Conservation (phyloP, 2,113 vertebrate species). For the Lonchura striata region DNA sequence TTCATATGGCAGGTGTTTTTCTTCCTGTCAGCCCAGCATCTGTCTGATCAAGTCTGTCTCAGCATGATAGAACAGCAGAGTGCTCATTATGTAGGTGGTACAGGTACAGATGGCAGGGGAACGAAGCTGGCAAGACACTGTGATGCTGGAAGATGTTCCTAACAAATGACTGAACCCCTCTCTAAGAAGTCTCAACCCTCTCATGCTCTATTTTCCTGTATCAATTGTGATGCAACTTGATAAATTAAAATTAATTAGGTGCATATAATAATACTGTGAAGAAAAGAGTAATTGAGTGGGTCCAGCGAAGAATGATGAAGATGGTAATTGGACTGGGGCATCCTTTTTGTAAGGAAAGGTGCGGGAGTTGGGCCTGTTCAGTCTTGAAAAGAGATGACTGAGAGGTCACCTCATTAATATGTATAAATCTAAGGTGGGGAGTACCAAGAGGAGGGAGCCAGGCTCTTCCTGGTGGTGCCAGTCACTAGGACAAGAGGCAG, state of each 20-base stretch:
- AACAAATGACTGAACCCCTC: background rate
- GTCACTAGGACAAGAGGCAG: background rate
- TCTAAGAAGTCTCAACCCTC: background rate
- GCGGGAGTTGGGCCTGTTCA: background rate
- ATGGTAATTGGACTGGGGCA: background rate
- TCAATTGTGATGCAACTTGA: background rate
- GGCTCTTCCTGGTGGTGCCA: background rate
- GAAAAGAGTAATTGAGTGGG: background rate
- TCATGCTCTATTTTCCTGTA: background rate
- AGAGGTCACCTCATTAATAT: background rate
- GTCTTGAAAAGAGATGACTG: background rate
- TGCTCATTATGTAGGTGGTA: background rate
- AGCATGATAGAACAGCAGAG: background rate
- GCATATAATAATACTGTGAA: background rate
- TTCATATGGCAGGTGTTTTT: background rate
- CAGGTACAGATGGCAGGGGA: background rate
- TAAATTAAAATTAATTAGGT: background rate
- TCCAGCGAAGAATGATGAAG: rapidly evolving
- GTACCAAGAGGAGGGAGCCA: background rate
- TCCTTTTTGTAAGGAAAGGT: background rate
- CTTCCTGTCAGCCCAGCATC: background rate
- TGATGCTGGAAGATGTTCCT: background rate
- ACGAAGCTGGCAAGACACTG: background rate
- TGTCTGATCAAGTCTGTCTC: background rate
- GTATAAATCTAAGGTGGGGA: rapidly evolving